phyloP scores from a whole-genome alignment of 2,113 vertebrate species.

The Bubalus kerabau region DNA sequence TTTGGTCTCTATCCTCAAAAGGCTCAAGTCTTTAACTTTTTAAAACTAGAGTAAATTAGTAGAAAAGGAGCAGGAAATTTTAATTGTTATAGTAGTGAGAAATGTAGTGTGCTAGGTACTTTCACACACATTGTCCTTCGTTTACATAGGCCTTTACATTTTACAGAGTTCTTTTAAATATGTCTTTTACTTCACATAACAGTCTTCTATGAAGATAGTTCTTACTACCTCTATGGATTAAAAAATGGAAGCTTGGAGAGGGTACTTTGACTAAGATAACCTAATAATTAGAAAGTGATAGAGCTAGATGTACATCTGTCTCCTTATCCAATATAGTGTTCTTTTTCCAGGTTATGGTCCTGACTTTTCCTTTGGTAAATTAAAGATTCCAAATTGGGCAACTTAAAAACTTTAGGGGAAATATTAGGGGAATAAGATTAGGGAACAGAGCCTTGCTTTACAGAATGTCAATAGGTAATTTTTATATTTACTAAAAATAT shows the following conservation, averaged over 20 bases:
- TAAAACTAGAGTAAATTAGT: not conserved
- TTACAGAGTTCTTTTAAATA: not conserved
- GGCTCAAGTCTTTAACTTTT: not conserved
- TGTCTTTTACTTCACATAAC: not conserved
- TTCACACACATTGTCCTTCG: not conserved
- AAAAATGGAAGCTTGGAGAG: not conserved
- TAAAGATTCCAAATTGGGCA: not conserved
- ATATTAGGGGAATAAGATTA: not conserved
- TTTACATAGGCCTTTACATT: not conserved
- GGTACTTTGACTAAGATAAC: not conserved
- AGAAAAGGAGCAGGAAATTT: not conserved
- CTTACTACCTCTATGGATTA: not conserved
- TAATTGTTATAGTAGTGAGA: not conserved
- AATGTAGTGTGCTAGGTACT: not conserved
- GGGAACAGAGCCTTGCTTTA: not conserved
- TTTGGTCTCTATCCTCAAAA: not conserved
- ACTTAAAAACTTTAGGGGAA: not conserved
- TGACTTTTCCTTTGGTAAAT: not conserved
- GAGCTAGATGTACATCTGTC: not conserved
- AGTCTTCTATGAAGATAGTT: not conserved
- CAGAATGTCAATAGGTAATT: not conserved
- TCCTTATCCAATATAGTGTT: not conserved
- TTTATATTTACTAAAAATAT: constrained; percentile 13
- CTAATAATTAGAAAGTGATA: not conserved
- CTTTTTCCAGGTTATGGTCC: not conserved